A percentile compares a stretch with the other conserved stretches of the same genome.
Conservation (phyloP, 2,888 invertebrate genomes). For the Xanthorhoe spadicearia region DNA sequence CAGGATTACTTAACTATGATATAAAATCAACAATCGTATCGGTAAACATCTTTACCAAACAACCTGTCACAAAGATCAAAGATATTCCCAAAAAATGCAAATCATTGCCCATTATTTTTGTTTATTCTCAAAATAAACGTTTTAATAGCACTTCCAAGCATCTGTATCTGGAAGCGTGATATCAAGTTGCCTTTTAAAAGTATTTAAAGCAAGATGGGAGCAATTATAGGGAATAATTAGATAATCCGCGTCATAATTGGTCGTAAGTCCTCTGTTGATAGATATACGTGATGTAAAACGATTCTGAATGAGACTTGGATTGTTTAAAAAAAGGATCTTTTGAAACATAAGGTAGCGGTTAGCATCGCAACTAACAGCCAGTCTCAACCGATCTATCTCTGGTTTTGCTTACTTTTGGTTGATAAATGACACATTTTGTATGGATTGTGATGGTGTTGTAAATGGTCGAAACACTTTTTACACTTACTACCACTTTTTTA, state of each 20-base stretch:
- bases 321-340: not conserved
- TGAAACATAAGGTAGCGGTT: too few relatives aligned
- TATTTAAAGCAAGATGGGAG: conserved; percentile 4
- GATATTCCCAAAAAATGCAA: not conserved
- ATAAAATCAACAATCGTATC: too few relatives aligned
- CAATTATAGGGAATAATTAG: conserved; percentile 22
- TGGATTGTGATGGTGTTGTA: too few relatives aligned
- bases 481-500: too few relatives aligned
- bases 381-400: too few relatives aligned
- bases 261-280: not conserved
- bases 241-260: not conserved
- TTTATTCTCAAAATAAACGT: conserved; percentile 8
- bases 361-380: too few relatives aligned
- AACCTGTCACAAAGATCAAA: not conserved
- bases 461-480: too few relatives aligned
- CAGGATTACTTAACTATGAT: too few relatives aligned
- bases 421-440: too few relatives aligned
- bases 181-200: conserved; percentile 36
- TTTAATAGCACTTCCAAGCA: conserved; percentile 17
- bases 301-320: not conserved
- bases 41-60: not conserved
- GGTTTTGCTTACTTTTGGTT: too few relatives aligned
- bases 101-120: not conserved
- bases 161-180: conserved; percentile 27
- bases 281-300: not conserved